These are phyloP conservation scores for Homarus gammarus DNA, from an alignment of 2,888 invertebrate genomes.

Conservation along the genomic window DNA sequence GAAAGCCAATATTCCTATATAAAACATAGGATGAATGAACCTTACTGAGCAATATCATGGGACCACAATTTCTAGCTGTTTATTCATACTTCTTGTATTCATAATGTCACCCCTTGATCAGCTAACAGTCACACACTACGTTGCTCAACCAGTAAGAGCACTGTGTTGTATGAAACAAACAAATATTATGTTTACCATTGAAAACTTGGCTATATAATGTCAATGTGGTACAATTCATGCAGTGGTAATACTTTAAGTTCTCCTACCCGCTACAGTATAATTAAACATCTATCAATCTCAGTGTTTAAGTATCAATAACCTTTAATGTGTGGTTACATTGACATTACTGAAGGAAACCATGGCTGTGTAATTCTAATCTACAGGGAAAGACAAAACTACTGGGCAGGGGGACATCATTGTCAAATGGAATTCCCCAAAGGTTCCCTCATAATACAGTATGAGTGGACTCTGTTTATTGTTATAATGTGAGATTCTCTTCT, in stretches of 20 bases:
- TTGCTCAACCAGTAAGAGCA: slow-evolving; percentile 23
- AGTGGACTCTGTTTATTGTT: not conserved
- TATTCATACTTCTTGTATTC: slow-evolving; percentile 37
- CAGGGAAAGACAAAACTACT: slow-evolving; percentile 70
- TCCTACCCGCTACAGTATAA: slow-evolving; percentile 70
- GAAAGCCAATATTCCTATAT: slow-evolving; percentile 61
- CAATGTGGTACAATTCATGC: slow-evolving; percentile 71
- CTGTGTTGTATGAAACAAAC: slow-evolving; percentile 42
- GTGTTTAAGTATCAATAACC: slow-evolving; percentile 73
- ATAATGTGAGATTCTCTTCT: not conserved
- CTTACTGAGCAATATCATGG: slow-evolving; percentile 38
- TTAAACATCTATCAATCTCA: slow-evolving; percentile 69
- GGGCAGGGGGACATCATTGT: slow-evolving; percentile 53
- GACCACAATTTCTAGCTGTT: slow-evolving; percentile 42
- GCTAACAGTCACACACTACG: slow-evolving; percentile 38
- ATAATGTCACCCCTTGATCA: slow-evolving; percentile 38
- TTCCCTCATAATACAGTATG: not conserved
- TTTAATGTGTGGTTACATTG: slow-evolving; percentile 71
- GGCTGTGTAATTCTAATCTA: slow-evolving; percentile 66
- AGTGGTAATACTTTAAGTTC: slow-evolving; percentile 72
- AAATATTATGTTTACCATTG: slow-evolving; percentile 64
- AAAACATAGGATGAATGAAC: slow-evolving; percentile 66
- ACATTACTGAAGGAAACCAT: slow-evolving; percentile 71
- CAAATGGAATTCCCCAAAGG: not conserved
- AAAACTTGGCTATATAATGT: slow-evolving; percentile 64